Evolutionary conservation across 2,888 invertebrate species (phyloP), one percentile per base, ranked within the genome.

Genomic region (Stratiomys singularior): DNA sequence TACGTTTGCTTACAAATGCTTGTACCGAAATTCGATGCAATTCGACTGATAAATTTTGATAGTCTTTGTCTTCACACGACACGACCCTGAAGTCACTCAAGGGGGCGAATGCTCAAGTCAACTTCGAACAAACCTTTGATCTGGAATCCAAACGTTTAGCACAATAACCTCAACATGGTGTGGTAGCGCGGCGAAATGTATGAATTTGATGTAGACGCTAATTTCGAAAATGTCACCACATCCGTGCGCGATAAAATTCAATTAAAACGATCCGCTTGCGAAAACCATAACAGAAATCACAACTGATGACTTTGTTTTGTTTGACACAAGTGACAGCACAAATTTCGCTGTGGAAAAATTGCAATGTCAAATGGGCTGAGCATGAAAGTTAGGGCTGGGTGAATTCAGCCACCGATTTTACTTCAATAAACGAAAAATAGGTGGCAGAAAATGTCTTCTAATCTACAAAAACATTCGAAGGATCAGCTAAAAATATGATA

Each of bases 91-190:
- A 46, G 47, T 28, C 18, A 47, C 66, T 15, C 30, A 37, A n/a
- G 37, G 18, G n/a, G 44, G 25, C 27, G 66, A 47, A 69, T 30
- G 64, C n/a, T 37, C 9, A 3, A 37, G 37, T 37, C 37, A 5
- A 5, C 3, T 25, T 46, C 46, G 69, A 69, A 69, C 69, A 69
- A 69, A 69, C 69, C 69, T 69, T 47, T 47, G 60, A 23, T 60
- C 23, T 52, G 52, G 52, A 37, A 52, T 52, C 52, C 52, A 15
- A 15, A 13, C 37, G 37, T 37, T 9, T 5, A 37, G 37, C 37
- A 37, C 37, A 5, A 37, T 5, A 3, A 37, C 37, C 9, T 37
- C 9, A 5, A 5, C 37, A 37, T 37, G 37, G 9, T 9, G 3
- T 37, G 3, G 9, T 37, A 3, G 37, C n/a, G n/a, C n/a, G n/a